Base-by-base conservation (phyloP, 2,888 invertebrate species). In the Cataglyphis altisquamis region DNA sequence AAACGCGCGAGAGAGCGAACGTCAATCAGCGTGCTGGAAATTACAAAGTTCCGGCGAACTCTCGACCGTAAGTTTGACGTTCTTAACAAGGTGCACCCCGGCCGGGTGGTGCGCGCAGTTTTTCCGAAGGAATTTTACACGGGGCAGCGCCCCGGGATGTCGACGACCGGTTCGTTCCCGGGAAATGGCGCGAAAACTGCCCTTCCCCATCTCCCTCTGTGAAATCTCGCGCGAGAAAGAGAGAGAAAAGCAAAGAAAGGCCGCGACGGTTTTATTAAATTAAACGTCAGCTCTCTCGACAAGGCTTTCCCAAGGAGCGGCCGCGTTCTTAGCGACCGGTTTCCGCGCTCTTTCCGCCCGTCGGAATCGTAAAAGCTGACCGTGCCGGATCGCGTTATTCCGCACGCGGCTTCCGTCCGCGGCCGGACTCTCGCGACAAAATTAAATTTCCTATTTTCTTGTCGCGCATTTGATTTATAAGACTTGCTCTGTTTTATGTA, bases 41-140 rank as follows among this genome's bases (percentile, higher is more conserved):
- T 90, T 82, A 86, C 86, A 78, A 89, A 91, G 88, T 89, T 88
- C 66, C 67, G 45, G 78, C 89, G 86, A 91, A 90, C 88, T 90
- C 81, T 74, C 86, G 87, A 80, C 87, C 82, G 87, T 90, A 90
- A 90, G 86, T 91, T 92, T 84, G 86, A 88, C 88, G 86, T 81
- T 70, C 78, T 84, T 85, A 88, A 90, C 88, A 90, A 90, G 90
- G 75, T 41, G 82, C 63, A 80, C 82, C 80, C 60, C 45, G 45
- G 60, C 57, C 55, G 55, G 60, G 45, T 74, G 60, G 45, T 74
- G 25, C 29, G 86, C 84, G 70, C 72, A 88, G 85, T 89, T 88
- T 84, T 87, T 82, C 86, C 87, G 84, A 88, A 88, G 90, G 86
- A 92, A 92, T 91, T 90, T 90, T 90, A 90, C 89, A 89, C 86